These are phyloP conservation scores for Caenorhabditis briggsae DNA, from an alignment of 1,140 invertebrate genomes.

Conservation along the genomic window DNA sequence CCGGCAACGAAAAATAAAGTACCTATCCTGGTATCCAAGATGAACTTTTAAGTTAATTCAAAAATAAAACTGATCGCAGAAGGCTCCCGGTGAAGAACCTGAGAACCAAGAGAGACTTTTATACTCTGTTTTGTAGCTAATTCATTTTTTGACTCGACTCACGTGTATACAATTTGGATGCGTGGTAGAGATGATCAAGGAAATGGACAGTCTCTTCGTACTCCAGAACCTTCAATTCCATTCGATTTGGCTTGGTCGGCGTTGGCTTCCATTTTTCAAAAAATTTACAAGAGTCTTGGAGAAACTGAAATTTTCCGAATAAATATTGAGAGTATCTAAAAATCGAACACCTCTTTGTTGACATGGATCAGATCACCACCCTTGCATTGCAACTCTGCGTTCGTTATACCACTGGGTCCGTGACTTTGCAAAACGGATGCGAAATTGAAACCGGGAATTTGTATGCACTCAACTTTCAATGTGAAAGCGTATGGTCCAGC, in stretches of 20 bases:
- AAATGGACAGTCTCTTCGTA: neutral
- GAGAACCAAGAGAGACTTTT: too few relatives aligned
- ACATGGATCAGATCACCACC: neutral
- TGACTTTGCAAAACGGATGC: neutral
- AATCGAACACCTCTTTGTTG: neutral
- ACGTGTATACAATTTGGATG: conserved; percentile 8
- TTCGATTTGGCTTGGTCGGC: neutral
- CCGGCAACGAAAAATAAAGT: too few relatives aligned
- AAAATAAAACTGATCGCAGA: too few relatives aligned
- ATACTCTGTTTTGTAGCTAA: too few relatives aligned
- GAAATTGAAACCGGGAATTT: neutral
- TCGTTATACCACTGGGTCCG: neutral
- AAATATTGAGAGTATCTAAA: neutral
- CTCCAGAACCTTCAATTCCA: neutral
- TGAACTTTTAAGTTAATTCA: too few relatives aligned
- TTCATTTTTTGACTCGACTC: neutral
- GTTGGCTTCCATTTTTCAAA: neutral
- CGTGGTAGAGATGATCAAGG: conserved; percentile 28
- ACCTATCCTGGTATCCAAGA: too few relatives aligned
- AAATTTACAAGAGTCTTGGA: neutral
- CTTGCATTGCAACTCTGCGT: neutral
- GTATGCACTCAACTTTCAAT: neutral
- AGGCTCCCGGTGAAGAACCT: too few relatives aligned
- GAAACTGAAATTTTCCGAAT: neutral
- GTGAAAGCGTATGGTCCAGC: neutral